These are phyloP conservation scores for Chaetoderma sp. DNA, from an alignment of 2,888 invertebrate genomes.

Conservation along the genomic window DNA sequence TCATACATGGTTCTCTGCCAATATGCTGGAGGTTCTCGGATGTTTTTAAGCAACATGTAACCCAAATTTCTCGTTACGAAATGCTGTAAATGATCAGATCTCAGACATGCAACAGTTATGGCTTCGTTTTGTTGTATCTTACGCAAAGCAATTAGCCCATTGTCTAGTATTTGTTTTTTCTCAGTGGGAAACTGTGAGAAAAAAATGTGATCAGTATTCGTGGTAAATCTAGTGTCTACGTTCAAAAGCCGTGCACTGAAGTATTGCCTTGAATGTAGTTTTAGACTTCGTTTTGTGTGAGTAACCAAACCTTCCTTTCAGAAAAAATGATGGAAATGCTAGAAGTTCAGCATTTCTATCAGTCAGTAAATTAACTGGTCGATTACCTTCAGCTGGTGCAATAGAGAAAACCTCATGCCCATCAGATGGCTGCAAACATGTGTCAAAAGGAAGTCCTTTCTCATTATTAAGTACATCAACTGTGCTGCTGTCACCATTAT, in stretches of 20 bases:
- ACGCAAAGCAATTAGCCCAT: constrained; percentile 19
- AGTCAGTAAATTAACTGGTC: constrained; percentile 8
- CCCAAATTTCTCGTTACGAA: not conserved
- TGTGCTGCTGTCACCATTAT: not conserved
- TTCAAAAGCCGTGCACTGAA: constrained; percentile 26
- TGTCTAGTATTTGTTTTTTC: constrained; percentile 29
- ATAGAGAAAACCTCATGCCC: constrained; percentile 16
- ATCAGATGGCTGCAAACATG: constrained; percentile 26
- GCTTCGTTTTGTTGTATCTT: constrained; percentile 16
- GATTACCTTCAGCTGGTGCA: constrained; percentile 29
- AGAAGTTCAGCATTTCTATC: constrained; percentile 27
- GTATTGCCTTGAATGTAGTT: constrained; percentile 25
- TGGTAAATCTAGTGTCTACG: constrained; percentile 33
- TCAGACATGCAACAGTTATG: constrained; percentile 31
- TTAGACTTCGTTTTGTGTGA: constrained; percentile 1
- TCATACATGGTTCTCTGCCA: constrained; percentile 5
- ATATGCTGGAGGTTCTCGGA: constrained; percentile 9
- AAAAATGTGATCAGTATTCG: constrained; percentile 37
- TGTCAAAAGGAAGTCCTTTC: constrained; percentile 23
- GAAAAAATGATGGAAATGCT: constrained; percentile 27
- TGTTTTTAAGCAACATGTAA: not conserved
- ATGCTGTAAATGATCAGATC: not conserved
- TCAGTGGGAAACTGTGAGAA: constrained; percentile 34
- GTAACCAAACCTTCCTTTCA: constrained; percentile 24
- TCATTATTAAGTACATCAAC: not conserved